Evolutionary conservation across 2,888 invertebrate species (phyloP).

Genomic region (Pegoplata infirma): DNA sequence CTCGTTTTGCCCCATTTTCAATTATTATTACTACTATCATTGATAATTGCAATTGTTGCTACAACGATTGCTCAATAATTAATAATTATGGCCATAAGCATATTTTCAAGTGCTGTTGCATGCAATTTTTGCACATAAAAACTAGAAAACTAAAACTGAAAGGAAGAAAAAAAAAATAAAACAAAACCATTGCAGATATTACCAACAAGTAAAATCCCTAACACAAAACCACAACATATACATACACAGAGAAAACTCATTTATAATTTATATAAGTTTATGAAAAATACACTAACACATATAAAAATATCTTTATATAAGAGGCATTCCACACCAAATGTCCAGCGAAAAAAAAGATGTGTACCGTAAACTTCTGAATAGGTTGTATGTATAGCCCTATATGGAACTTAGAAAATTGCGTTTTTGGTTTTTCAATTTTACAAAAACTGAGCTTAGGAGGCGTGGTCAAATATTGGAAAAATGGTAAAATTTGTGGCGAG

Average conservation of each 20-base stretch:
- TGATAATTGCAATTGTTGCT: conserved; percentile 67
- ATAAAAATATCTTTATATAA: too few relatives aligned
- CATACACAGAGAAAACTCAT: conserved; percentile 32
- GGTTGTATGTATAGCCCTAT: too few relatives aligned
- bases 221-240: neutral
- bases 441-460: too few relatives aligned
- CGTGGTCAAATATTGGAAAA: too few relatives aligned
- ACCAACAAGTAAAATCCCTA: conserved; percentile 2
- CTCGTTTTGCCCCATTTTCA: conserved; percentile 26
- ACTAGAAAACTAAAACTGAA: too few relatives aligned
- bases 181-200: conserved; percentile 15
- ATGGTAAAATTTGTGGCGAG: too few relatives aligned
- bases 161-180: conserved; percentile 4
- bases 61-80: conserved; percentile 63
- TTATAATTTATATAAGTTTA: conserved; percentile 15
- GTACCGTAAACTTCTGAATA: too few relatives aligned
- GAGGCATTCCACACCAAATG: too few relatives aligned
- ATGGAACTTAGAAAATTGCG: too few relatives aligned
- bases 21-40: conserved; percentile 60
- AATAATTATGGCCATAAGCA: conserved; percentile 62
- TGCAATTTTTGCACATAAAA: conserved; percentile 29
- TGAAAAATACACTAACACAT: neutral
- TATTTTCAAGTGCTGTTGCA: conserved; percentile 56
- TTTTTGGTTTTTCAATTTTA: too few relatives aligned
- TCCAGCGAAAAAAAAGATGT: too few relatives aligned